Conservation (phyloP, 2,888 invertebrate genomes). For the Galerucella pusilla region DNA sequence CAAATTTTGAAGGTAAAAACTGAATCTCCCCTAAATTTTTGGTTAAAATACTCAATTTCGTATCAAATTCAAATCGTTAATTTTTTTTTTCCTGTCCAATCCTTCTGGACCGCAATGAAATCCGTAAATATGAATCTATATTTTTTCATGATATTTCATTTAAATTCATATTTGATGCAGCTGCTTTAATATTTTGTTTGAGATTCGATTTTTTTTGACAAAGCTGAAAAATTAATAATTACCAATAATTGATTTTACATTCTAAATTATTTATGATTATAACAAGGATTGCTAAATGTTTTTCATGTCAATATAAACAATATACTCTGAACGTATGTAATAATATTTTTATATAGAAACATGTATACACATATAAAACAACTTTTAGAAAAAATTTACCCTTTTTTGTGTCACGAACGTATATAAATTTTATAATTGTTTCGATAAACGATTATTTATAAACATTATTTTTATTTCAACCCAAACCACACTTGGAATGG, state of each 20-base stretch:
- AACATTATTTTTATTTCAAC: background rate
- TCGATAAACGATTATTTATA: conserved; percentile 9
- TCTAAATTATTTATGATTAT: background rate
- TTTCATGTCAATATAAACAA: conserved; percentile 6
- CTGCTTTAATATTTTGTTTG: background rate
- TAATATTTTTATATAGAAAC: conserved; percentile 4
- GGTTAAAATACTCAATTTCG: background rate
- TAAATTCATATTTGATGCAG: background rate
- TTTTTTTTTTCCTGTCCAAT: background rate
- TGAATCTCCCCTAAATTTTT: background rate
- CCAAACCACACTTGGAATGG: background rate
- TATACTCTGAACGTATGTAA: conserved; percentile 3
- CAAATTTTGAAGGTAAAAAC: too few relatives aligned
- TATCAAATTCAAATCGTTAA: background rate
- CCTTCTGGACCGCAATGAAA: background rate
- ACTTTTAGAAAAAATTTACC: conserved; percentile 7
- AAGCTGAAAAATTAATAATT: background rate
- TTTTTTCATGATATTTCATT: background rate
- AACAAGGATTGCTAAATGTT: background rate
- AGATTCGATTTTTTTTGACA: background rate
- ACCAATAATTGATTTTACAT: background rate
- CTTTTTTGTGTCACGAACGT: background rate
- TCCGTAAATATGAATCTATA: background rate
- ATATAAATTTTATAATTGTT: conserved; percentile 10
- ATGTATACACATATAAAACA: conserved; percentile 5